Evolutionary conservation across 2,797 vertebrate genomes (phyloP).

Genomic region (Bothrops alternatus): DNA sequence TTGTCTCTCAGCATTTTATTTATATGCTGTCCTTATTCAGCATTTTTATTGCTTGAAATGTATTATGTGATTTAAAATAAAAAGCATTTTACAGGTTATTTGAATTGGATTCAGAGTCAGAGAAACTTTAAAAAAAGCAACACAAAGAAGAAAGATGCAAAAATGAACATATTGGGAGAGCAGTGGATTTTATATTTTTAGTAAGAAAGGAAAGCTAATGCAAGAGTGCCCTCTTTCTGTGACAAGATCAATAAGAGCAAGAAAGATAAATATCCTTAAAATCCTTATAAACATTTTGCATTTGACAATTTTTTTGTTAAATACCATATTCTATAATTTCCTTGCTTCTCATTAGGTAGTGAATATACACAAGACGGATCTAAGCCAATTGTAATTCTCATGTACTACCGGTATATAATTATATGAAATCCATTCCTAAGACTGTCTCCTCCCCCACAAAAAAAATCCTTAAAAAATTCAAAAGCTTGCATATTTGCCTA

Average conservation of each 20-base stretch:
- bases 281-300: neutral
- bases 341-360: neutral
- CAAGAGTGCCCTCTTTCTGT: constrained; percentile 56
- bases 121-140: neutral
- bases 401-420: neutral
- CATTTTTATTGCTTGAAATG: neutral
- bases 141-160: neutral
- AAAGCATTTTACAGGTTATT: neutral
- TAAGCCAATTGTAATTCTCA: neutral
- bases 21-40: neutral
- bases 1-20: neutral
- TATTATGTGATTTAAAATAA: neutral
- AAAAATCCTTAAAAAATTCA: neutral
- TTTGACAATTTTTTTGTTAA: neutral
- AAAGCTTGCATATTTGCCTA: neutral
- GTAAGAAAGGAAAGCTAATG: neutral
- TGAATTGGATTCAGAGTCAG: neutral
- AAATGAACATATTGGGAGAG: neutral
- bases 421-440: neutral
- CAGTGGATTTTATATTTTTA: neutral
- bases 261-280: neutral
- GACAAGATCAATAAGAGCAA: neutral
- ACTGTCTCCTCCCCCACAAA: neutral
- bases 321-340: neutral
- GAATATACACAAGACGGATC: neutral